A percentile compares a stretch with the other conserved stretches of the same genome.
phyloP scores from a whole-genome alignment of 2,888 invertebrate species.

The Troilus luridus region DNA sequence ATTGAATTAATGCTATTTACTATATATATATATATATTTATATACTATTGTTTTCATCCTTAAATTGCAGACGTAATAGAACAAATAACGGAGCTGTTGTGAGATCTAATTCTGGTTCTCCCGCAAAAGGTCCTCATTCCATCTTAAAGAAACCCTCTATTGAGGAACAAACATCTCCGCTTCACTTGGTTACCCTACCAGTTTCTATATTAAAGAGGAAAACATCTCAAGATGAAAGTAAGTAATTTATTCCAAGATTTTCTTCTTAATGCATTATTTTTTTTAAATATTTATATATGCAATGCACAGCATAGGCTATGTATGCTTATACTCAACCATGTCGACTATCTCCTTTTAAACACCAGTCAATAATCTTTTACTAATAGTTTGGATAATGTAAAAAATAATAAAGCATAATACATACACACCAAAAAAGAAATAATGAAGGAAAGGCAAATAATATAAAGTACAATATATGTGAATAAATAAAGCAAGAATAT shows the following conservation, averaged over 20 bases:
- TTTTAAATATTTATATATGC: too few species aligned
- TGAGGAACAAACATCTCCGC: constrained; percentile 70
- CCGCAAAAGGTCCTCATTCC: constrained; percentile 69
- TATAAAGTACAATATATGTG: too few species aligned
- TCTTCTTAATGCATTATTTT: neutral
- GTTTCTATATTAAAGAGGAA: constrained; percentile 76
- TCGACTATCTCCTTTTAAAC: too few species aligned
- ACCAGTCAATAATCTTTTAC: too few species aligned
- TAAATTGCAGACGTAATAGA: constrained; percentile 21
- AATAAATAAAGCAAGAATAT: too few species aligned
- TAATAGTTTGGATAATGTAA: too few species aligned
- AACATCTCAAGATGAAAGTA: constrained; percentile 71
- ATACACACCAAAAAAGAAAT: too few species aligned
- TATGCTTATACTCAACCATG: too few species aligned
- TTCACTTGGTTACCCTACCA: constrained; percentile 68
- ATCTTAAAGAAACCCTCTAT: constrained; percentile 79
- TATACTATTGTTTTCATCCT: neutral
- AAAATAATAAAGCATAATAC: too few species aligned
- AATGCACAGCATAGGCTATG: too few species aligned
- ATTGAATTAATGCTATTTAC: neutral
- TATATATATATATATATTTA: neutral
- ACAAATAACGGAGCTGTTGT: constrained; percentile 19
- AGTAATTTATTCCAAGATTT: neutral
- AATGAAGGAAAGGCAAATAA: too few species aligned
- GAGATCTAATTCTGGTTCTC: constrained; percentile 55